Evolutionary conservation across 2,888 invertebrate species (phyloP), one percentile per base, ranked within the genome.

Genomic region (Prionchulus punctatus): DNA sequence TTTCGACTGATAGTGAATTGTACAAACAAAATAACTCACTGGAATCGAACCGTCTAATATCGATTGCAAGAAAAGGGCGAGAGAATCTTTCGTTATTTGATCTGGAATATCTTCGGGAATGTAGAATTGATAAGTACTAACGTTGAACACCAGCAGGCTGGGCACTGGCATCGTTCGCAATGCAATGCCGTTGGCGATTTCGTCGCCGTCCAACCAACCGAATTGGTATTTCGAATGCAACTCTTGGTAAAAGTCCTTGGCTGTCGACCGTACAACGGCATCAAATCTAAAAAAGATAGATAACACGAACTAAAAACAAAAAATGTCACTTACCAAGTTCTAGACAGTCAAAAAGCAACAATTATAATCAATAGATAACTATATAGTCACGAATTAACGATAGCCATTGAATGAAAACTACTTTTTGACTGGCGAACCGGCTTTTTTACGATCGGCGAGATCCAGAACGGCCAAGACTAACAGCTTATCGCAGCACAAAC

Each of bases 191-290:
- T 91, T 92, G 15, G 88, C 89, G 61, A 94, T 77, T 55, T 89
- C 87, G 1, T 86, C 83, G 61, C 81, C 84, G 1, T 86, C 88
- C 72, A 89, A 82, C 92, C 92, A 96, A 43, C 91, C 90, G 76
- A 96, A 96, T 74, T 94, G 92, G 70, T 86, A 88, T 63, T 79
- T 74, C 56, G 12, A 4, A 30, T 45, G 36, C 26, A 54, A 51
- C 2, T 27, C 21, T n/a, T 12, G 2, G 28, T 54, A 23, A 26
- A 18, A 54, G 2, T n/a, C 4, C 28, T 23, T 52, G 3, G 47
- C 47, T 4, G 54, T 54, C 21, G 52, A 21, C 12, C 27, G 23
- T 3, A 51, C 43, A 3, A 51, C 12, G 3, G 4, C 21, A 51
- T 51, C 21, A 50, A 54, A 54, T 26, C 54, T 54, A 12, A 50